Evolutionary conservation across 2,888 invertebrate genomes (phyloP), one percentile per base, ranked within the genome.

Genomic region (Phaedon cochleariae): DNA sequence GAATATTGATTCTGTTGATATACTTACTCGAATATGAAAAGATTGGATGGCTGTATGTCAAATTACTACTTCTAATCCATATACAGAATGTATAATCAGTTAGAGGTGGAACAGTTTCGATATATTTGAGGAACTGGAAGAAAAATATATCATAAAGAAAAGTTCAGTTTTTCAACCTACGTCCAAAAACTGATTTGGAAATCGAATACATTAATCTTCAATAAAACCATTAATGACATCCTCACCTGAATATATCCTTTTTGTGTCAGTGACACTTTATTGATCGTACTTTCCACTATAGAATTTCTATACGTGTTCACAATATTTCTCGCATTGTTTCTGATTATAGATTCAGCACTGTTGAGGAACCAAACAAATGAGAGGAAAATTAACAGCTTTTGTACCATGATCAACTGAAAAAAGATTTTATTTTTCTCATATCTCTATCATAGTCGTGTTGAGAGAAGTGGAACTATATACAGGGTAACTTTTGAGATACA

Each of bases 221-320:
- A n/a, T n/a, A n/a, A n/a, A 57, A 57, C 31, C 22, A 64, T 34
- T 2, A 64, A 26, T 49, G 22, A 22, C 46, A 18, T 62, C 59
- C 69, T 61, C 80, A 90, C 90, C 88, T 91, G 90, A 53, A 90
- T 88, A 75, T 88, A 91, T 74, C 90, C 90, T 76, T 86, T 87
- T 79, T 91, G 91, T 1, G 89, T 88, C n/a, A 91, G 81, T 12
- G 85, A 82, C 20, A 88, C 86, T 82, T 89, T 90, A 73, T 89
- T 88, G 65, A 89, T 85, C 0, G 84, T 74, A 52, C 64, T 54
- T 49, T 71, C 67, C 21, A 34, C 53, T 37, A 67, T 62, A 12
- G 51, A 26, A 58, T 66, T 62, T 21, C 65, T 57, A 29, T 46
- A 67, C 45, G 51, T 64, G 62, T 66, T 62, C 6, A 57, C 61